Evolutionary conservation across 2,113 vertebrate species (phyloP).

Genomic region (Myotis davidii): DNA sequence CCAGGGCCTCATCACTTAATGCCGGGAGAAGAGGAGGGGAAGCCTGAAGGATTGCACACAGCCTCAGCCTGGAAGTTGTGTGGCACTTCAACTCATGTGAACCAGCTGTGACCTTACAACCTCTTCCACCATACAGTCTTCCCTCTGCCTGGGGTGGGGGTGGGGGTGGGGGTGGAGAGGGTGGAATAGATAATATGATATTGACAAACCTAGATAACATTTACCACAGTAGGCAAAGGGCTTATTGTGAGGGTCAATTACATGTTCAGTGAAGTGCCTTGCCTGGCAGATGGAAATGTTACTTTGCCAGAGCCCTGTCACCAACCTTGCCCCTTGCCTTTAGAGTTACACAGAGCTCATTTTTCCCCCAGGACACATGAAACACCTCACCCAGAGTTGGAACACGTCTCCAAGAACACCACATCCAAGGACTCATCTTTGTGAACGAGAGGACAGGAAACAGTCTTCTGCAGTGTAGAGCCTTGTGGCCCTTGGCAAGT

Average conservation of each 20-base stretch:
- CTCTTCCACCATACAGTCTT: background rate
- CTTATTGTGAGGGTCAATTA: background rate
- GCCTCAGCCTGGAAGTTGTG: background rate
- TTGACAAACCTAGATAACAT: background rate
- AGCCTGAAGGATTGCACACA: background rate
- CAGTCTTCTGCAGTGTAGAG: background rate
- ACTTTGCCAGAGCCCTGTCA: background rate
- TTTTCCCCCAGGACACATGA: background rate
- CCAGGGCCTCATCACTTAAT: background rate
- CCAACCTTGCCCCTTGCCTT: background rate
- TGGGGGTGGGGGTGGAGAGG: background rate
- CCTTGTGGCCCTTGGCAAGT: background rate
- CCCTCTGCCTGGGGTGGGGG: background rate
- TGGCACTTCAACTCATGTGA: background rate
- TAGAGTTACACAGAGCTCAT: background rate
- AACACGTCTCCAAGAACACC: background rate
- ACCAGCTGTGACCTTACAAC: background rate
- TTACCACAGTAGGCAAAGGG: background rate
- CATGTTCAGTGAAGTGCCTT: no score
- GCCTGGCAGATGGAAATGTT: background rate
- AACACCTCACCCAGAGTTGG: background rate
- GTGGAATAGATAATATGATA: background rate
- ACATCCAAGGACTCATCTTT: background rate
- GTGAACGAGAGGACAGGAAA: background rate
- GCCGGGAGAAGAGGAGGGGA: accelerated